Evolutionary conservation across 2,888 invertebrate species (phyloP).

Genomic region (Galeopsomyia nigrocyanea): DNA sequence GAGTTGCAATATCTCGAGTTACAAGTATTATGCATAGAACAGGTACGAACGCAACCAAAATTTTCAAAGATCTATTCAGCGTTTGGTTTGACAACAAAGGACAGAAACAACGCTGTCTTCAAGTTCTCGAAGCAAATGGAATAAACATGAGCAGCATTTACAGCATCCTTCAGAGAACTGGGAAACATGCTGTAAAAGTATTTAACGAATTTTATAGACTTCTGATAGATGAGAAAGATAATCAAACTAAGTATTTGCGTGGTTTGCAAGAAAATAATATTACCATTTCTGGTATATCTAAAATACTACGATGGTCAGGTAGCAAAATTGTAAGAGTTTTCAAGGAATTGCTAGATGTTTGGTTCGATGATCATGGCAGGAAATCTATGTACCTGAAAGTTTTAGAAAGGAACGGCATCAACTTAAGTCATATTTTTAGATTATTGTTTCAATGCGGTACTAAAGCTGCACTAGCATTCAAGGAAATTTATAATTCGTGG

Average conservation of each 20-base stretch:
- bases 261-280: too few species aligned
- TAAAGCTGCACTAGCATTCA: slow-evolving; percentile 52
- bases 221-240: slow-evolving; percentile 51
- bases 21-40: slow-evolving; percentile 54
- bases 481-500: slow-evolving; percentile 57
- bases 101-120: background rate
- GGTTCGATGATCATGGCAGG: slow-evolving; percentile 51
- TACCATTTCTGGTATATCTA: slow-evolving; percentile 47
- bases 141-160: slow-evolving; percentile 51
- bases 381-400: slow-evolving; percentile 35
- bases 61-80: slow-evolving; percentile 57
- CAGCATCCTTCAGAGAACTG: slow-evolving; percentile 50
- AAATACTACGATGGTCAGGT: slow-evolving; percentile 43
- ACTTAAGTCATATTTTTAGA: slow-evolving; percentile 41
- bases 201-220: slow-evolving; percentile 54
- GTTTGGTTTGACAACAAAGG: slow-evolving; percentile 50
- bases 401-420: slow-evolving; percentile 48
- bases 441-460: slow-evolving; percentile 49
- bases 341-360: slow-evolving; percentile 51
- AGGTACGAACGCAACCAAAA: slow-evolving; percentile 51
- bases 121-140: slow-evolving; percentile 45
- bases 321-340: too few species aligned
- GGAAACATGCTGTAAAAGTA: slow-evolving; percentile 51
- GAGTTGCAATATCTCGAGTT: slow-evolving; percentile 50
- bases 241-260: slow-evolving; percentile 32